Percentiles rank a stretch among this genome's conserved stretches.
These are phyloP conservation scores for Cheirogaleus major DNA, from an alignment of 2,797 vertebrate species.

Conservation along the genomic window DNA sequence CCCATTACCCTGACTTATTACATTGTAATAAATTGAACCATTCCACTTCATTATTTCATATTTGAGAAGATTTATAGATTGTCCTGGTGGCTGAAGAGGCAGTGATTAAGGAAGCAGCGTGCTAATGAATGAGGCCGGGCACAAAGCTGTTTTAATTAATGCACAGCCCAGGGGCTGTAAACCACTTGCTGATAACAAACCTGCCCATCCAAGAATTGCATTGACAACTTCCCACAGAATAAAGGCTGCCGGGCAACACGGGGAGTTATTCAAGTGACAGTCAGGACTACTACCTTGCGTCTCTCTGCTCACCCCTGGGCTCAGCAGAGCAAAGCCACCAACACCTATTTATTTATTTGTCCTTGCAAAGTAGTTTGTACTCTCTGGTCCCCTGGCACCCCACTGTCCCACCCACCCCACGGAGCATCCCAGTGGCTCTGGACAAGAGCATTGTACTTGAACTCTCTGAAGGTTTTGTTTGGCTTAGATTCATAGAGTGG, in stretches of 20 bases:
- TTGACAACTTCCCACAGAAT: conserved; percentile 82
- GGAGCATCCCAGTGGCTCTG: background rate
- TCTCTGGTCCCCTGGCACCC: background rate
- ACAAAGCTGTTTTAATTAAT: conserved; percentile 88
- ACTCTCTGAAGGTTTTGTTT: conserved; percentile 56
- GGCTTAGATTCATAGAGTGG: conserved; percentile 55
- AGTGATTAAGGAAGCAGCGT: conserved; percentile 87
- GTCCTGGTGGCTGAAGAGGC: conserved; percentile 88
- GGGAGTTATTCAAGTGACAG: conserved; percentile 79
- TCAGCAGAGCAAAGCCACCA: background rate
- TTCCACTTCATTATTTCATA: conserved; percentile 90
- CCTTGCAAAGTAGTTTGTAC: background rate
- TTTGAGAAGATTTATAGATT: conserved; percentile 90
- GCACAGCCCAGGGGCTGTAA: conserved; percentile 85
- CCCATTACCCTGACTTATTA: conserved; percentile 85
- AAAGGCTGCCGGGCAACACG: conserved; percentile 71
- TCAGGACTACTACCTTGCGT: conserved; percentile 76
- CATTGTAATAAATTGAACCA: conserved; percentile 87
- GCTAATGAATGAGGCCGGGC: conserved; percentile 84
- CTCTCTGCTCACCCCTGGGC: background rate
- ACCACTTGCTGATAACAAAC: conserved; percentile 84
- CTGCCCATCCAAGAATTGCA: conserved; percentile 82
- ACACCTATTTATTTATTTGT: background rate
- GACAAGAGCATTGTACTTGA: conserved; percentile 51
- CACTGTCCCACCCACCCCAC: background rate